These are phyloP conservation scores for Haliclona indistincta DNA, from an alignment of 37 sponge, comb jelly and placozoan genomes.

Conservation along the genomic window DNA sequence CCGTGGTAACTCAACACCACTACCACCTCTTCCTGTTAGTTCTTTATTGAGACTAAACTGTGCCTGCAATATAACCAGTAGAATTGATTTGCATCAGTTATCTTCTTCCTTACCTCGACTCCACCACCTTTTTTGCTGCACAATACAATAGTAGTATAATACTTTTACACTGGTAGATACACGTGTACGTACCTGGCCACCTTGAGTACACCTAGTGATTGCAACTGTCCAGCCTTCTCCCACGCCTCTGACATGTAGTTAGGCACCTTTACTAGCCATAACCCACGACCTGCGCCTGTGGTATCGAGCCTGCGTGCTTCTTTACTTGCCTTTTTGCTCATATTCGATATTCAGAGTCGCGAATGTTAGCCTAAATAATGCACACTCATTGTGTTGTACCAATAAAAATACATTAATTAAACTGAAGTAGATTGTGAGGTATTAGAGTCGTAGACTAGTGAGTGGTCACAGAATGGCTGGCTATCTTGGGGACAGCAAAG, in stretches of 20 bases:
- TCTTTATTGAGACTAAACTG: too few relatives aligned
- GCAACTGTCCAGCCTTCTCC: slow-evolving; percentile 27
- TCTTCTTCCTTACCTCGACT: too few relatives aligned
- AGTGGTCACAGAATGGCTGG: too few relatives aligned
- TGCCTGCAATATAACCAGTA: too few relatives aligned
- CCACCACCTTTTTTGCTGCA: slow-evolving; percentile 4
- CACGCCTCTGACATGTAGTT: slow-evolving; percentile 78
- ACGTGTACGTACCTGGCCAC: slow-evolving; percentile 35
- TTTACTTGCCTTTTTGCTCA: slow-evolving; percentile 15
- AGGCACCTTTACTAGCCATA: slow-evolving; percentile 83
- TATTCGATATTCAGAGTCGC: too few relatives aligned
- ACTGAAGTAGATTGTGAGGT: too few relatives aligned
- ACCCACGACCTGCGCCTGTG: slow-evolving; percentile 50
- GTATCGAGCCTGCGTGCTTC: slow-evolving; percentile 39
- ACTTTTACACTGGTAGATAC: background rate
- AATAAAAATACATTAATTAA: too few relatives aligned
- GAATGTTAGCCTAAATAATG: too few relatives aligned
- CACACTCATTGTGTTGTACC: too few relatives aligned
- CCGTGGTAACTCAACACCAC: slow-evolving; percentile 37
- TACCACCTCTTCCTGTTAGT: background rate
- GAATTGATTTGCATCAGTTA: too few relatives aligned
- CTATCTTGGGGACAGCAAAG: too few relatives aligned
- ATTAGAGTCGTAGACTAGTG: too few relatives aligned
- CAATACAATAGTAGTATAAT: background rate
- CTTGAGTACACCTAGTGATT: slow-evolving; percentile 66